A percentile compares a stretch with the other conserved stretches of the same genome.
Conservation (phyloP, 2,113 vertebrate genomes). For the Sclerurus mexicanus region DNA sequence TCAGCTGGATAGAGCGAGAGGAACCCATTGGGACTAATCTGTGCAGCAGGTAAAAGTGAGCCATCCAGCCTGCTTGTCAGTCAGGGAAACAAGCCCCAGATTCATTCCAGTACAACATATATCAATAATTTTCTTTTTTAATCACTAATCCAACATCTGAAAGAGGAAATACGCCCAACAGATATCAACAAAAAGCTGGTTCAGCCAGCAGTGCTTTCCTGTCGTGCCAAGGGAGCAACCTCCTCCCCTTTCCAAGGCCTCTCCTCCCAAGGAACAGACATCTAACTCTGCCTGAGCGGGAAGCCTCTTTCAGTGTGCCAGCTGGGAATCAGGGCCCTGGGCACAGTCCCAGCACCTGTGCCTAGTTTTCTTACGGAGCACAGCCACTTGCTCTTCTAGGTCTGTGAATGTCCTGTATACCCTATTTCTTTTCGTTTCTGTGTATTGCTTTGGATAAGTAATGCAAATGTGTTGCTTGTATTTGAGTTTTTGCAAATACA, state of each 20-base stretch:
- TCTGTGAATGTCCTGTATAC: neutral
- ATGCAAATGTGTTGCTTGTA: neutral
- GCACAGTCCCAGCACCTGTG: slow-evolving; percentile 61
- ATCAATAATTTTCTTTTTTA: neutral
- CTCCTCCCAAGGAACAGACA: slow-evolving; percentile 43
- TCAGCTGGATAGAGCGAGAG: neutral
- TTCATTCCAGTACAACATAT: neutral
- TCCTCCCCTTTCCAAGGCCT: slow-evolving; percentile 55
- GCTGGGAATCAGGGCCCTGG: slow-evolving; percentile 58
- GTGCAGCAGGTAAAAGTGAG: neutral
- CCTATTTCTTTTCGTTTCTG: neutral
- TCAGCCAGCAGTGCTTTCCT: slow-evolving; percentile 1
- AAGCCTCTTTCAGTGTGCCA: slow-evolving; percentile 27
- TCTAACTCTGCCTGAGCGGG: neutral
- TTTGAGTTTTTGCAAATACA: slow-evolving; percentile 5
- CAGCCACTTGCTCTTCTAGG: slow-evolving; percentile 48
- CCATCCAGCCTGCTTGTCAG: neutral
- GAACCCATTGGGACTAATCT: neutral
- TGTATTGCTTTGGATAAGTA: neutral
- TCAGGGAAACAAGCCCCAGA: neutral
- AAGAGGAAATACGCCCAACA: neutral
- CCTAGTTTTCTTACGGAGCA: slow-evolving; percentile 38
- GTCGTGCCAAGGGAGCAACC: slow-evolving; percentile 2
- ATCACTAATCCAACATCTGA: neutral
- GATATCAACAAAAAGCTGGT: neutral